phyloP scores from a whole-genome alignment of 30 jellyfish, hydroid and myxozoan species.

The Aurelia aurita region DNA sequence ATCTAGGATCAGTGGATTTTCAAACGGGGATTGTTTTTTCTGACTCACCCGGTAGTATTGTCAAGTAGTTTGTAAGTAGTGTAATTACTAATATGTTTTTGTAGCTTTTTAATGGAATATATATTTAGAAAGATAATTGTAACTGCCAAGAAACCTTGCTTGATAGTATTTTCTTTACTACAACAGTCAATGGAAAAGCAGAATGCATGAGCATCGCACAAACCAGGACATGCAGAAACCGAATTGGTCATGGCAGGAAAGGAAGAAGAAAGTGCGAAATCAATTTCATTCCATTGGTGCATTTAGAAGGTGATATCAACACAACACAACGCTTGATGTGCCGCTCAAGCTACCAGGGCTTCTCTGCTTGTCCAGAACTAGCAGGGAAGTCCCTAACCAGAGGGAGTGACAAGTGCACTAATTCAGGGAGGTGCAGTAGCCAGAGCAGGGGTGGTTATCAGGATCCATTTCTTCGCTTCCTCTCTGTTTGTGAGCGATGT shows the following conservation, averaged over 20 bases:
- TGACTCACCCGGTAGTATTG: too few species aligned
- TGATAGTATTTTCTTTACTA: neutral
- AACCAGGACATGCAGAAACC: constrained; percentile 71
- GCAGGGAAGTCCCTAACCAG: constrained; percentile 60
- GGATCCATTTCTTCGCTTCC: constrained; percentile 39
- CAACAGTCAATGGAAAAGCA: constrained; percentile 27
- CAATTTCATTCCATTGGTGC: constrained; percentile 84
- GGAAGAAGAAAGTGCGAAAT: constrained; percentile 81
- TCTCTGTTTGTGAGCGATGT: constrained; percentile 76
- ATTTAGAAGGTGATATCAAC: constrained; percentile 73
- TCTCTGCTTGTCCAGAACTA: constrained; percentile 81
- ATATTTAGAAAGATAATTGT: too few species aligned
- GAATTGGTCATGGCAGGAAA: constrained; percentile 83
- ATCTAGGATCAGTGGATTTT: too few species aligned
- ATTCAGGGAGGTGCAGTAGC: constrained; percentile 81
- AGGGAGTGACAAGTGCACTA: constrained; percentile 73
- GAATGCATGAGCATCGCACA: constrained; percentile 76
- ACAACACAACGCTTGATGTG: constrained; percentile 71
- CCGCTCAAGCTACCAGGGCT: constrained; percentile 70
- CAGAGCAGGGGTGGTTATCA: constrained; percentile 32
- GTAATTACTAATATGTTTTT: too few species aligned
- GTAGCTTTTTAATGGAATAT: too few species aligned
- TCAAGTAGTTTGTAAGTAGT: too few species aligned
- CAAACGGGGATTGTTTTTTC: too few species aligned
- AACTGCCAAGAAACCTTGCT: neutral